Conservation (phyloP, 1,140 invertebrate species). For the Lysiphlebus fabarum region DNA sequence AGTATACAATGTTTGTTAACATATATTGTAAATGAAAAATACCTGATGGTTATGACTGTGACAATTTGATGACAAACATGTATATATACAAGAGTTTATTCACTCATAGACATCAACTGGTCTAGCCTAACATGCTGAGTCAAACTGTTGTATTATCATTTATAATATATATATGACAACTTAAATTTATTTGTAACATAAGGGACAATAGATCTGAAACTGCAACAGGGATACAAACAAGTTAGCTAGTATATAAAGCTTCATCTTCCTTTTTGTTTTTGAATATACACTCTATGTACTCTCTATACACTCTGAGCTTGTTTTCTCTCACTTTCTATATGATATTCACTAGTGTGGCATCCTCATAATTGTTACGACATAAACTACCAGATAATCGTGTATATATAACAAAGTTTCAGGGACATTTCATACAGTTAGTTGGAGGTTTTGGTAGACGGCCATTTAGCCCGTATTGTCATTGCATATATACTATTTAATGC, state of each 20-base stretch:
- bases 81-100: too few species aligned
- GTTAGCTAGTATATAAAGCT: too few species aligned
- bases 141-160: too few species aligned
- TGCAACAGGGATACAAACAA: too few species aligned
- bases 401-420: conserved; percentile 49
- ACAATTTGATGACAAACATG: too few species aligned
- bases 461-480: conserved; percentile 55
- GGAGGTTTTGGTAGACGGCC: conserved; percentile 43
- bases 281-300: background rate
- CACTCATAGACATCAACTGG: too few species aligned
- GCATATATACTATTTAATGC: conserved; percentile 39
- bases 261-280: background rate
- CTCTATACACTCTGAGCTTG: too few species aligned
- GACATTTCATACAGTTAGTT: conserved; percentile 52
- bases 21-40: conserved; percentile 17
- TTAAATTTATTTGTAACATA: too few species aligned
- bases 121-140: too few species aligned
- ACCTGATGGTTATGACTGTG: background rate
- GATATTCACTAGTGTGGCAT: conserved; percentile 40
- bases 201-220: too few species aligned
- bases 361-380: conserved; percentile 55
- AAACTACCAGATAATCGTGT: conserved; percentile 55
- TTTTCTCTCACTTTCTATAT: conserved; percentile 30
- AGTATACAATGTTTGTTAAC: too few species aligned
- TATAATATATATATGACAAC: too few species aligned